Percentiles rank a stretch among this genome's conserved stretches.
phyloP scores from a whole-genome alignment of 2,797 vertebrate species.

The Mormyrops boulengeri region DNA sequence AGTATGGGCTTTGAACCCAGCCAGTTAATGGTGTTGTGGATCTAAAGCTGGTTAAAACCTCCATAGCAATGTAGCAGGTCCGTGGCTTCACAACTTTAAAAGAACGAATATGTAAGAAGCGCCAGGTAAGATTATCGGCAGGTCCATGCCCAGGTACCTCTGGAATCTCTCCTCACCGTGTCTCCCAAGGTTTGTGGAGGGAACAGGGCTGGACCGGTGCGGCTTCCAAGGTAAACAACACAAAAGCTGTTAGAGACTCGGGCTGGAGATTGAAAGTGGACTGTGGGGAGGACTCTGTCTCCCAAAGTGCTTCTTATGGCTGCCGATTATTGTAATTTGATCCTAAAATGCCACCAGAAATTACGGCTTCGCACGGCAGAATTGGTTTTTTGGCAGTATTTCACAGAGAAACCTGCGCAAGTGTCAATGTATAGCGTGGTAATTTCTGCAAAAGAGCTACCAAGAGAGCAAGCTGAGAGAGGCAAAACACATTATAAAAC shows the following conservation, averaged over 20 bases:
- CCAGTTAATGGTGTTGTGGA: neutral
- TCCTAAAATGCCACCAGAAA: constrained; percentile 34
- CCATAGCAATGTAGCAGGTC: neutral
- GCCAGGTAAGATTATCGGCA: constrained; percentile 32
- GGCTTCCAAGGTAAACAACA: constrained; percentile 20
- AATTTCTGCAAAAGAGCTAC: neutral
- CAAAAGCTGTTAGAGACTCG: constrained; percentile 34
- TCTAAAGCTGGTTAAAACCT: neutral
- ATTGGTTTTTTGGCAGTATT: constrained; percentile 30
- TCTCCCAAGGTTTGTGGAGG: constrained; percentile 20
- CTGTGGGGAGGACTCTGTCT: neutral
- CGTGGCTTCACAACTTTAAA: neutral
- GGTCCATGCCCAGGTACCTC: constrained; percentile 40
- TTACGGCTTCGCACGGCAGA: constrained; percentile 30
- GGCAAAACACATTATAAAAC: constrained; percentile 14
- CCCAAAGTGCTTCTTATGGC: constrained; percentile 21
- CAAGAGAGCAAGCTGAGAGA: neutral
- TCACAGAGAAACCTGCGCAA: neutral
- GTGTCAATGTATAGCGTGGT: neutral
- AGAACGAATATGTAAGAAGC: neutral
- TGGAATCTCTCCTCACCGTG: constrained; percentile 32
- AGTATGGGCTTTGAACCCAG: neutral
- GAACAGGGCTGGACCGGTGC: constrained; percentile 26
- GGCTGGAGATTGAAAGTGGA: constrained; percentile 32
- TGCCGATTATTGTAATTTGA: constrained; percentile 35